Evolutionary conservation across 2,797 vertebrate species (phyloP).

Genomic region (Apogon talboti): DNA sequence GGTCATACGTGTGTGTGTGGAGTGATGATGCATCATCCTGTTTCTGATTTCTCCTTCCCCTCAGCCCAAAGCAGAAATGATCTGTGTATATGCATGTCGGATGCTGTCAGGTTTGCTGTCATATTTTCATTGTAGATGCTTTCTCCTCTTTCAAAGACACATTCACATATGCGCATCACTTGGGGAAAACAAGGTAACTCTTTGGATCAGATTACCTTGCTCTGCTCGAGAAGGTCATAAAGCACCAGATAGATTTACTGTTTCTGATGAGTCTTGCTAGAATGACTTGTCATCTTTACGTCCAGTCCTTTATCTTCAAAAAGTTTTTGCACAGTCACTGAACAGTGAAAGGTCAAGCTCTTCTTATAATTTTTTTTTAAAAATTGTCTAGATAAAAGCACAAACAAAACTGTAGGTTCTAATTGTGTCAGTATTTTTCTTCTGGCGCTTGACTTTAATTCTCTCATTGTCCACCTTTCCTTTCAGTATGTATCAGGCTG

Average conservation of each 20-base stretch:
- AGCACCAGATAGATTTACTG: conserved; percentile 35
- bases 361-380: too few species aligned
- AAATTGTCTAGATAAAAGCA: too few species aligned
- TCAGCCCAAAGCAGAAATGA: conserved; percentile 42
- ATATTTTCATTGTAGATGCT: conserved; percentile 49
- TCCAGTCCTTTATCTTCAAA: conserved; percentile 25
- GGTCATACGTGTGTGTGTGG: conserved; percentile 32
- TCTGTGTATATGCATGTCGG: conserved; percentile 39
- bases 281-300: conserved; percentile 25
- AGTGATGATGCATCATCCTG: conserved; percentile 50
- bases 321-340: conserved; percentile 45
- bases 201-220: conserved; percentile 43
- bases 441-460: conserved; percentile 76
- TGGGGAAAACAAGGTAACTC: conserved; percentile 25
- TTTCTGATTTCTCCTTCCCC: conserved; percentile 52
- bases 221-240: conserved; percentile 50
- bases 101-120: conserved; percentile 52
- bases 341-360: conserved; percentile 9
- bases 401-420: neutral
- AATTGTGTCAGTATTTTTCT: neutral
- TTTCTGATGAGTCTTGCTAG: conserved; percentile 28
- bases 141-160: conserved; percentile 18
- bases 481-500: neutral
- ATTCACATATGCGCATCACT: neutral
- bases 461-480: neutral